Base-by-base conservation (phyloP, 2,888 invertebrate genomes). In the Drosophila basisetae region DNA sequence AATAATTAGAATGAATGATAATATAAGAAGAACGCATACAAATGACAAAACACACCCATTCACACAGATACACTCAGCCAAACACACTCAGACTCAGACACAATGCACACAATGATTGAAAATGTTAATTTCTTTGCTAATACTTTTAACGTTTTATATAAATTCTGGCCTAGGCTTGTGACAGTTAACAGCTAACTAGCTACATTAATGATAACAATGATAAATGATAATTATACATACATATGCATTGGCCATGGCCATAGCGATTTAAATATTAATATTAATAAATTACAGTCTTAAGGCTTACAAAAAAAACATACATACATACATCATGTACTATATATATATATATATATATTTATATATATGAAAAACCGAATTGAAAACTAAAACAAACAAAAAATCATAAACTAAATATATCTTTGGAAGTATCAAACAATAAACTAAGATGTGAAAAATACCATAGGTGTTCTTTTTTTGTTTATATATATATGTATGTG, bases 391-490 rank as follows among this genome's bases (percentile, higher is more conserved):
- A 73, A 70, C 69, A 71, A 73, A 74, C 76, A 76, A 73, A 68
- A 61, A 65, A 66, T 68, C 49, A 52, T 66, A 76, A 76, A 85
- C 88, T 90, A 90, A 83, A 88, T 78, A 77, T 86, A 89, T 89
- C 89, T 89, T 89, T 89, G 89, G 89, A 90, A 87, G 69, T 87
- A 82, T 82, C 74, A 85, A 89, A 89, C 76, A 82, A 89, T 75
- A 83, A 89, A 82, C 87, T 78, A 76, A 78, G 68, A 72, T 62
- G 61, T 67, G 67, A 55, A 28, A 64, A 78, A 61, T 71, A 71
- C 55, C 62, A 76, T 74, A 56, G 30, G 59, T 56, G 62, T 49
- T 52, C 37, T 18, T 41, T 47, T 41, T 22, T 52, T 30, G 30
- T 9, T 18, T n/a, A 18, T 33, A 22, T 54, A 22, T 18, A 16